Base-by-base conservation (phyloP, 2,113 vertebrate genomes). In the Octodon degus region DNA sequence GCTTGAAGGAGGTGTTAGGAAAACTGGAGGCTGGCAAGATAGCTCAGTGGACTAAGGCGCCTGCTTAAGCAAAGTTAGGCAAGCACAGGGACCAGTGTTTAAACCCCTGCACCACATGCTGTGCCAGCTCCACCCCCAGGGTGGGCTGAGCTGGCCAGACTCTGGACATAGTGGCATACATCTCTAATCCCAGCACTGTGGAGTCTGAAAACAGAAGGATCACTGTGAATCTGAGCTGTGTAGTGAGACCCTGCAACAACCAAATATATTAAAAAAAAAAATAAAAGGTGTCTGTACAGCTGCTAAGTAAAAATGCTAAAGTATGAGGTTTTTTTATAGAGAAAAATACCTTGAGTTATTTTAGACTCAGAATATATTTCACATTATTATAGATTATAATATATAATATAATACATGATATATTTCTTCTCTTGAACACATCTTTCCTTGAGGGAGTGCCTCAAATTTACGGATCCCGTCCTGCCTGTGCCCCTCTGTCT, bases 281-380 rank as follows among this genome's bases (percentile, higher is more conserved):
- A 65, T 88, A 85, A 50, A 17, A 89, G 60, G 2, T 81, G 4
- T 85, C 16, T 76, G 76, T 96, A 47, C 77, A 70, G 47, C 65
- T 72, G 70, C 43, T 2, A 87, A 91, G 12, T 67, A 20, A 91
- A 95, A 85, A 76, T 79, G 14, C 27, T 95, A 30, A 88, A 62
- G 16, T 81, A 6, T 60, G 50, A 10, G 77, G 32, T 72, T 91
- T 86, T 93, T 90, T 86, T 27, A 91, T 62, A 80, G 40, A 89
- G n/a, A 82, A 96, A 87, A 95, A 85, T 84, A 88, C 3, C 40
- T 74, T 62, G 17, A 63, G 30, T 80, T 47, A 34, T 86, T 93
- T 86, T 67, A 63, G 8, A 55, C 34, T 32, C 20, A 72, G 24
- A 50, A 17, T 27, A 22, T 19, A 25, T n/a, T 25, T 47, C 4